phyloP scores from a whole-genome alignment of 2,888 invertebrate genomes.

The Drosophila vallismaia region DNA sequence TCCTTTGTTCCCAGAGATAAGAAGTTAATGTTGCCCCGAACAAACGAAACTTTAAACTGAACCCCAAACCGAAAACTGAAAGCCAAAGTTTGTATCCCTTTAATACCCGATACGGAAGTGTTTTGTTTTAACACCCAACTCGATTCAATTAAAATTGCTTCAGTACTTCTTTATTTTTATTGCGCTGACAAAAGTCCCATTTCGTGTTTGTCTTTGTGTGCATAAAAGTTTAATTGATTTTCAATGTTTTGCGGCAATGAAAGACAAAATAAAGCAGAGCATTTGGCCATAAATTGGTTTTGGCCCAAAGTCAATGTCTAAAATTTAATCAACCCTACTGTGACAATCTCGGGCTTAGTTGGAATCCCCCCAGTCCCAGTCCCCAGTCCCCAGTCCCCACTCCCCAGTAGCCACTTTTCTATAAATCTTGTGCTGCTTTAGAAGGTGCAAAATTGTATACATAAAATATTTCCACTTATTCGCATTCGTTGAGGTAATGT shows the following conservation, averaged over 20 bases:
- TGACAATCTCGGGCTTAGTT: constrained; percentile 14
- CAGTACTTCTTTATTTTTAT: constrained; percentile 9
- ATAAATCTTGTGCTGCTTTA: constrained; percentile 60
- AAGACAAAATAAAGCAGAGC: constrained; percentile 20
- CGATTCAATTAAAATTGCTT: constrained; percentile 29
- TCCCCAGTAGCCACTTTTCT: constrained; percentile 43
- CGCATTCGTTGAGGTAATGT: constrained; percentile 63
- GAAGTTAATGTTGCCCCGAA: constrained; percentile 16
- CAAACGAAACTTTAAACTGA: constrained; percentile 29
- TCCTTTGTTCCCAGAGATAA: constrained; percentile 46
- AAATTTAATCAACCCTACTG: constrained; percentile 58
- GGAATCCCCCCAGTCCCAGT: constrained; percentile 45
- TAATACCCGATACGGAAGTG: constrained; percentile 14
- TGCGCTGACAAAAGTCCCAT: constrained; percentile 4
- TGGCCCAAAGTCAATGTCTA: constrained; percentile 2
- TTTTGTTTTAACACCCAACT: constrained; percentile 7
- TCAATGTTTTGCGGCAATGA: constrained; percentile 26
- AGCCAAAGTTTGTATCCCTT: constrained; percentile 20
- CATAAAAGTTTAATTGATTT: constrained; percentile 60
- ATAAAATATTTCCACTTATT: constrained; percentile 57
- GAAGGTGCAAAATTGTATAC: constrained; percentile 69
- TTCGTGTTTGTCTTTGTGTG: constrained; percentile 15
- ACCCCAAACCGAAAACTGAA: background rate
- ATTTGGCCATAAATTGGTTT: constrained; percentile 34
- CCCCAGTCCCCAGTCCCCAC: background rate